These are phyloP conservation scores for Chaetodon auriga DNA, from an alignment of 2,113 vertebrate genomes.

Conservation along the genomic window DNA sequence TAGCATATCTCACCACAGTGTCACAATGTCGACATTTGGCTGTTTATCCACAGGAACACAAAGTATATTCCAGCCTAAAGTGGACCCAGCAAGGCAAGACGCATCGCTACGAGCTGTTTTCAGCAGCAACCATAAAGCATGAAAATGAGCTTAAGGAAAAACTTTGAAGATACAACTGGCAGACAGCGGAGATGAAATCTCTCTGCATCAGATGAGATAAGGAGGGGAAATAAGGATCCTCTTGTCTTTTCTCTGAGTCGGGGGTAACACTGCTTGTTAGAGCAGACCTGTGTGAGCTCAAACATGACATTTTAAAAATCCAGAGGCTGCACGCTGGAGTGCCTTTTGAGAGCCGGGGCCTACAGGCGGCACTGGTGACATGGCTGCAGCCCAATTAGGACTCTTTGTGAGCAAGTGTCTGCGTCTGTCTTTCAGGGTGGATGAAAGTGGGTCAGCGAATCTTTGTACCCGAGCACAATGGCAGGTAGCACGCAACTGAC, in stretches of 20 bases:
- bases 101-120: slow-evolving; percentile 22
- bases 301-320: slow-evolving; percentile 70
- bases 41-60: not conserved
- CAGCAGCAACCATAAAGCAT: slow-evolving; percentile 16
- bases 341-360: slow-evolving; percentile 55
- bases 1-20: slow-evolving; percentile 1
- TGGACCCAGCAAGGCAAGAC: not conserved
- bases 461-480: slow-evolving; percentile 43
- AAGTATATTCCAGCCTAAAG: slow-evolving; percentile 2
- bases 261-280: slow-evolving; percentile 72
- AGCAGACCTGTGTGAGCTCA: slow-evolving; percentile 66
- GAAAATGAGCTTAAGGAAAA: slow-evolving; percentile 47
- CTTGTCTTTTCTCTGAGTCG: slow-evolving; percentile 33
- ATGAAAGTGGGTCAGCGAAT: slow-evolving; percentile 74
- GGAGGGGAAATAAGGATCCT: slow-evolving; percentile 46
- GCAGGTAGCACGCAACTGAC: slow-evolving; percentile 38
- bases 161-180: slow-evolving; percentile 57
- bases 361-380: slow-evolving; percentile 69
- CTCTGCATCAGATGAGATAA: slow-evolving; percentile 50
- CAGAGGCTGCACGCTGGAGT: slow-evolving; percentile 60
- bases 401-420: slow-evolving; percentile 63
- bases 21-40: not conserved
- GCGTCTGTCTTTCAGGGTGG: slow-evolving; percentile 49
- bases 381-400: slow-evolving; percentile 77
- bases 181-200: slow-evolving; percentile 34